phyloP scores from a whole-genome alignment of 2,797 vertebrate genomes.

The Poecile montanus region DNA sequence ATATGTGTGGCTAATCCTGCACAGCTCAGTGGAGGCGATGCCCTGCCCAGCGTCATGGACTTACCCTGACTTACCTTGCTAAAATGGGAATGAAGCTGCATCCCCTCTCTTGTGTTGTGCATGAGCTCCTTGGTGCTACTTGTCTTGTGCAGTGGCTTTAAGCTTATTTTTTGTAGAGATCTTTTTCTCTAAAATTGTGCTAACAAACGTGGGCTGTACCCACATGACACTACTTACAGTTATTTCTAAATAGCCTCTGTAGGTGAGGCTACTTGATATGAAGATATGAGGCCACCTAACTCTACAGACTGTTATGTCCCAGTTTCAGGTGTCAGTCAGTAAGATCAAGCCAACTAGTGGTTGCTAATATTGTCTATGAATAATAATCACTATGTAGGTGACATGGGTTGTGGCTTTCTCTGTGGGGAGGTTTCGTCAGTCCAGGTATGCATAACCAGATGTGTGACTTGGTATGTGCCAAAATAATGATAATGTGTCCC shows the following conservation, averaged over 20 bases:
- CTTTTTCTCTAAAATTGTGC: not conserved
- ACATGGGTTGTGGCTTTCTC: not conserved
- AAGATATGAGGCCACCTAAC: not conserved
- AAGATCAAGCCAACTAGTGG: not conserved
- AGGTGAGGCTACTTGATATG: not conserved
- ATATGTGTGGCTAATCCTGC: not conserved
- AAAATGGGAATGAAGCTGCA: not conserved
- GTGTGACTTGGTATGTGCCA: not conserved
- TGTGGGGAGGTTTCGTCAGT: not conserved
- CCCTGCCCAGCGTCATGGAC: not conserved
- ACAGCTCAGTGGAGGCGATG: not conserved
- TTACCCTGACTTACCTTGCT: not conserved
- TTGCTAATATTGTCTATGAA: not conserved
- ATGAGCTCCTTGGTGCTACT: not conserved
- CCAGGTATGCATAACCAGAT: not conserved
- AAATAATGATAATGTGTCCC: not conserved
- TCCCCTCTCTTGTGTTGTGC: not conserved
- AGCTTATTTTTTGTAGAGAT: not conserved
- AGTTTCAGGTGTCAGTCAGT: not conserved
- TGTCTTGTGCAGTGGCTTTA: not conserved
- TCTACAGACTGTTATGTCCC: not conserved
- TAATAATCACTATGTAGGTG: not conserved
- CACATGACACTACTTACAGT: not conserved
- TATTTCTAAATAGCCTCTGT: not conserved
- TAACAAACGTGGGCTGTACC: not conserved